These are phyloP conservation scores for Nomada hirtipes DNA, from an alignment of 2,888 invertebrate genomes.

Conservation along the genomic window DNA sequence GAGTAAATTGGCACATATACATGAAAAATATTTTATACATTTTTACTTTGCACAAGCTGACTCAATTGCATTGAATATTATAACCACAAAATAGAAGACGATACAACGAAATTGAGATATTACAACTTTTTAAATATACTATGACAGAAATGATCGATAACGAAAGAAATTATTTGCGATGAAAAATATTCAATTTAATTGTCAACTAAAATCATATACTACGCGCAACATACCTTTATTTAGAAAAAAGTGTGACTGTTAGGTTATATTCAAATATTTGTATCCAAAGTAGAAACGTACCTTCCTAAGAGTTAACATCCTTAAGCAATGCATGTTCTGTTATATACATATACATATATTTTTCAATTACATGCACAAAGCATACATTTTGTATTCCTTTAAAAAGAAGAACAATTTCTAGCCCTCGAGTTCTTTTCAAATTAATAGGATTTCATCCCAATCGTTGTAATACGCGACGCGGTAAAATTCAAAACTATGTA, in stretches of 20 bases:
- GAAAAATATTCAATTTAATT: background rate
- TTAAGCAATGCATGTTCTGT: constrained; percentile 26
- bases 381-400: background rate
- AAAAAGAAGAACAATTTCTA: background rate
- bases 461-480: background rate
- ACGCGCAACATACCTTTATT: background rate
- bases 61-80: too few species aligned
- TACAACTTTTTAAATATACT: background rate
- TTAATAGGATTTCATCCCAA: background rate
- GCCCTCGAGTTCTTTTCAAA: background rate
- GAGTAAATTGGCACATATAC: background rate
- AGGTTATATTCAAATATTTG: constrained; percentile 18
- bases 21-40: background rate
- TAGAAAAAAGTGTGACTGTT: background rate
- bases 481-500: constrained; percentile 10
- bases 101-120: background rate
- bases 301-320: constrained; percentile 45
- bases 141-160: background rate
- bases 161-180: background rate
- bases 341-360: constrained; percentile 2
- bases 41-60: too few species aligned
- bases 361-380: background rate
- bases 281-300: constrained; percentile 24
- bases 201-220: background rate
- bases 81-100: too few species aligned